Evolutionary conservation across 2,797 vertebrate genomes (phyloP).

Genomic region (Capromys pilorides): DNA sequence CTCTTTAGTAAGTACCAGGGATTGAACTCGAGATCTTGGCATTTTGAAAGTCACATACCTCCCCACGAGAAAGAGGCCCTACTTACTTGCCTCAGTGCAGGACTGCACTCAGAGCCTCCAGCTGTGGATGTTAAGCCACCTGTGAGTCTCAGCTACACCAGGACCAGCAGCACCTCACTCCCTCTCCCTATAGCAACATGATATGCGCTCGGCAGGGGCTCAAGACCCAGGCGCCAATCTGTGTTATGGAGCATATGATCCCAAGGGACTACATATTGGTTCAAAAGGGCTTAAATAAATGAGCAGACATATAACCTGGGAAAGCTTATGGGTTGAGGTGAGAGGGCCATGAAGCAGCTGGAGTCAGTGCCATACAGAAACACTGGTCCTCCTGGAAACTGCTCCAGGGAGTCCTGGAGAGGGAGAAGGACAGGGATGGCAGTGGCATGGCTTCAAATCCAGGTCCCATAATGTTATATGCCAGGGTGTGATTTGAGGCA

Average conservation of each 20-base stretch:
- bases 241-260: constrained; percentile 47
- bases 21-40: background rate
- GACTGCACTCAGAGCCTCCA: fast-evolving
- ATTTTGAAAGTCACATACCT: background rate
- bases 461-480: background rate
- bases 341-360: background rate
- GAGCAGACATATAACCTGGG: background rate
- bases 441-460: background rate
- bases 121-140: background rate
- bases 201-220: background rate
- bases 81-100: fast-evolving
- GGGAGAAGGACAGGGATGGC: fast-evolving
- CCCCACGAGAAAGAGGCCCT: fast-evolving
- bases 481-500: background rate
- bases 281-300: constrained; percentile 35
- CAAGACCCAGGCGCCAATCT: background rate
- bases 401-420: background rate
- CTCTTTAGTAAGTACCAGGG: too few species aligned
- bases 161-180: background rate
- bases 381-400: fast-evolving
- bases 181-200: fast-evolving
- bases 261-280: constrained; percentile 22
- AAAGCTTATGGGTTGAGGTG: background rate
- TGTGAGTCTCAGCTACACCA: background rate
- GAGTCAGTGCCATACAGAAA: background rate